Evolutionary conservation across 2,797 vertebrate species (phyloP).

Genomic region (Siniperca obscura): DNA sequence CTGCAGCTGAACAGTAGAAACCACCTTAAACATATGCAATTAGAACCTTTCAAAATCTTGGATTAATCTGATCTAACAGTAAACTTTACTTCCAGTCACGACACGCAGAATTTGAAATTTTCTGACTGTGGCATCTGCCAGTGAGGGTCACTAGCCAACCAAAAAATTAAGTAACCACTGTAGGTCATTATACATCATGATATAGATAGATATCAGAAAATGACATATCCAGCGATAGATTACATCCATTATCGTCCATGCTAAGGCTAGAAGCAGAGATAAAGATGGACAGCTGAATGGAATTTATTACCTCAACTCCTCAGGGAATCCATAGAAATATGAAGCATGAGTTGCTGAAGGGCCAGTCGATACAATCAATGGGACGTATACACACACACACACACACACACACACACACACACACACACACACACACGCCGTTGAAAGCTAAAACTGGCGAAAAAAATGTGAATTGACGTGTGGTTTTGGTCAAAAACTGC

Average conservation of each 20-base stretch:
- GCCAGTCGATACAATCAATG: constrained; percentile 2
- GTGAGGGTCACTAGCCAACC: not conserved
- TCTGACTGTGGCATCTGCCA: not conserved
- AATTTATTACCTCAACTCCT: constrained; percentile 16
- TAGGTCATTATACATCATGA: not conserved
- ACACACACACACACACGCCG: constrained; percentile 1
- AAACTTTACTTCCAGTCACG: not conserved
- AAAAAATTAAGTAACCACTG: no score
- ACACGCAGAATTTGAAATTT: not conserved
- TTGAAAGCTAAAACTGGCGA: no score
- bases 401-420: constrained; percentile 4
- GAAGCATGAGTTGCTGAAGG: constrained; percentile 29
- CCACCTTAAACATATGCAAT: not conserved
- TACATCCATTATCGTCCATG: not conserved
- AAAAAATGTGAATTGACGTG: no score
- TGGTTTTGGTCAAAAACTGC: no score
- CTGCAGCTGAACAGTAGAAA: not conserved
- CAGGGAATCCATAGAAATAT: constrained; percentile 15
- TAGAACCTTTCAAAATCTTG: not conserved
- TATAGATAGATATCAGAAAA: not conserved
- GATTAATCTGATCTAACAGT: not conserved
- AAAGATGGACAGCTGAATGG: constrained; percentile 31
- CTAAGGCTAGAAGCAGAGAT: not conserved
- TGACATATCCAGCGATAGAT: not conserved
- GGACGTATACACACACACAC: constrained; percentile 8